Evolutionary conservation across 2,113 vertebrate species (phyloP).

Genomic region (Melanocharis versteri): DNA sequence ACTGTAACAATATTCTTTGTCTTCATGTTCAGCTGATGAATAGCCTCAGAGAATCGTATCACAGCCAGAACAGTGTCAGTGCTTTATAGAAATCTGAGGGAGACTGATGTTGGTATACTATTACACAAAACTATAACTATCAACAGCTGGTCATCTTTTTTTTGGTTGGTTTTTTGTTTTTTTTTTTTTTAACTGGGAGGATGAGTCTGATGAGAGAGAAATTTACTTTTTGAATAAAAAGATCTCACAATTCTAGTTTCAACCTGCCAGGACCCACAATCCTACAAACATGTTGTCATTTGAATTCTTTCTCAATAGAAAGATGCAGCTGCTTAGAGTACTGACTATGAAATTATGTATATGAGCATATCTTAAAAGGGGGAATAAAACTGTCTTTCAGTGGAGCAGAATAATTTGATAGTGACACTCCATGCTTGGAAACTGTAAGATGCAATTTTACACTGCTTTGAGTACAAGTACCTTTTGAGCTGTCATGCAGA

Average conservation of each 20-base stretch:
- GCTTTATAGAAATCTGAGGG: background rate
- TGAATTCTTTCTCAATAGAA: constrained; percentile 57
- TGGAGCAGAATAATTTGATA: constrained; percentile 85
- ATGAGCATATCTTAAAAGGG: constrained; percentile 75
- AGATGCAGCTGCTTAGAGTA: constrained; percentile 61
- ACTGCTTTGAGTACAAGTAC: constrained; percentile 78
- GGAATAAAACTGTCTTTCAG: constrained; percentile 78
- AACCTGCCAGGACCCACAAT: constrained; percentile 37
- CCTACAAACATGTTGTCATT: constrained; percentile 41
- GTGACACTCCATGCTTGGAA: constrained; percentile 77
- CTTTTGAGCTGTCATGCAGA: constrained; percentile 79
- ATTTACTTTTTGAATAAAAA: background rate
- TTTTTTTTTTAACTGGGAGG: background rate
- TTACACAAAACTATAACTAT: background rate
- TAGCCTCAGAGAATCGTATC: background rate
- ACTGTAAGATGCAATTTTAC: constrained; percentile 83
- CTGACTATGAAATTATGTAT: constrained; percentile 80
- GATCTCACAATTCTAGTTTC: constrained; percentile 35
- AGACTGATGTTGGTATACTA: background rate
- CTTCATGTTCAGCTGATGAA: background rate
- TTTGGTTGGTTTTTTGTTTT: background rate
- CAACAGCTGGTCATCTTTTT: background rate
- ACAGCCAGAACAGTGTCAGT: background rate
- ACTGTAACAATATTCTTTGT: background rate
- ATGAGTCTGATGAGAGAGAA: background rate